Evolutionary conservation across 2,113 vertebrate species (phyloP).

Genomic region (Corythoichthys intestinalis): DNA sequence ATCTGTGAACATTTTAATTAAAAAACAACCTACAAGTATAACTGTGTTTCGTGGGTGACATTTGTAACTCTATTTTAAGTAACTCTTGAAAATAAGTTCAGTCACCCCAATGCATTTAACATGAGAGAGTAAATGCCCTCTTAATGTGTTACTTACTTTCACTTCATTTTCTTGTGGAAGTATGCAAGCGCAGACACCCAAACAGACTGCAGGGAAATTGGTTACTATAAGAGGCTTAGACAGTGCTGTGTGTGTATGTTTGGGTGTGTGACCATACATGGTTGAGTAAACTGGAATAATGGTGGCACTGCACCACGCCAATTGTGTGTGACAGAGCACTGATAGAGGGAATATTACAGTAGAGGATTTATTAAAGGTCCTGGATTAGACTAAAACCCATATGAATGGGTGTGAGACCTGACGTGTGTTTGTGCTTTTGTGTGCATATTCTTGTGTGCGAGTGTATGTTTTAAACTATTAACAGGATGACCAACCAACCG

Average conservation of each 20-base stretch:
- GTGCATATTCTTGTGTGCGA: constrained; percentile 5
- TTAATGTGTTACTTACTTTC: constrained; percentile 13
- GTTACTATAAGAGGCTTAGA: constrained; percentile 62
- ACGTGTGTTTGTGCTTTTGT: constrained; percentile 7
- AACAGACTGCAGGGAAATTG: constrained; percentile 48
- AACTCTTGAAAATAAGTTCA: not conserved
- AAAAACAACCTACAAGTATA: not conserved
- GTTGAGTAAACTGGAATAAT: constrained; percentile 40
- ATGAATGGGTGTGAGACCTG: constrained; percentile 25
- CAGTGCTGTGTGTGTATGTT: constrained; percentile 15
- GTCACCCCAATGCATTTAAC: not conserved
- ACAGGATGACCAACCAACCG: constrained; percentile 14
- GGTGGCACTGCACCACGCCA: constrained; percentile 30
- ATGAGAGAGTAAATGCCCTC: not conserved
- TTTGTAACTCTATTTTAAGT: not conserved
- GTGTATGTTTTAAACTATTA: constrained; percentile 12
- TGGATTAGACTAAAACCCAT: constrained; percentile 40
- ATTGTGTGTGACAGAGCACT: constrained; percentile 39
- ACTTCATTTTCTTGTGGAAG: constrained; percentile 32
- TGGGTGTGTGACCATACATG: constrained; percentile 34
- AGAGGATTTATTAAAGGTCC: constrained; percentile 45
- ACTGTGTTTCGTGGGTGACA: not conserved
- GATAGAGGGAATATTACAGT: constrained; percentile 58
- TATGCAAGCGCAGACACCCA: constrained; percentile 37
- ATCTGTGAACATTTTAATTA: not conserved